Evolutionary conservation across 2,888 invertebrate genomes (phyloP), one percentile per base, ranked within the genome.

Genomic region (Automeris io): DNA sequence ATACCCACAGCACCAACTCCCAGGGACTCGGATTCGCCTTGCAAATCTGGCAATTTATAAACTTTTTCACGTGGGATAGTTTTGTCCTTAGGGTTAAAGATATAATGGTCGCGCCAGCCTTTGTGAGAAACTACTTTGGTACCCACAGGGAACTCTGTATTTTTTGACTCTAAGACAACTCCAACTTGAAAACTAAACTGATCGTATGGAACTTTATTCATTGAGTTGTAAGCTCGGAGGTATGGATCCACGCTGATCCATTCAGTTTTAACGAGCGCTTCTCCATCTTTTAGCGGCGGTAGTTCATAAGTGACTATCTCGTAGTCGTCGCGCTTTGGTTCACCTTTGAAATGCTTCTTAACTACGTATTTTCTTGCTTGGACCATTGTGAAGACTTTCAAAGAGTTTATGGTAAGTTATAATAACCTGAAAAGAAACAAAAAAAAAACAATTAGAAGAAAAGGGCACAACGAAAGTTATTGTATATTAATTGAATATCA

Each of bases 91-190:
- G 39, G 32, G 16, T 41, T 40, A 6, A 18, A 11, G n/a, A 44
- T 48, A 0, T 85, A 37, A 47, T 89, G 87, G 9, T 88, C 85
- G 47, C 88, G 75, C 93, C 93, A 93, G 5, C 93, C 93, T 40
- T 88, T 79, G 47, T 88, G 70, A 2, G 88, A 89, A 0, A 90
- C 73, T 3, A 93, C 80, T 54, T 86, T 71, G 35, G 82, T 82
- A 0, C 91, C 92, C 5, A 89, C 88, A 2, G 91, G 90, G 60
- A 71, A 93, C 1, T 87, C 65, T 0, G 80, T 49, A 58, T 91
- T 82, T 51, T 89, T 90, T 9, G 91, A 91, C 45, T 91, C 89
- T 35, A 89, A 61, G 5, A 93, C 89, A 55, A 57, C 23, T 16
- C 64, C 74, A 1, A 74, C 60, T 46, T 68, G 61, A 29, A 29